phyloP scores from a whole-genome alignment of 1,140 invertebrate species.

The Zaprionus ornatus region DNA sequence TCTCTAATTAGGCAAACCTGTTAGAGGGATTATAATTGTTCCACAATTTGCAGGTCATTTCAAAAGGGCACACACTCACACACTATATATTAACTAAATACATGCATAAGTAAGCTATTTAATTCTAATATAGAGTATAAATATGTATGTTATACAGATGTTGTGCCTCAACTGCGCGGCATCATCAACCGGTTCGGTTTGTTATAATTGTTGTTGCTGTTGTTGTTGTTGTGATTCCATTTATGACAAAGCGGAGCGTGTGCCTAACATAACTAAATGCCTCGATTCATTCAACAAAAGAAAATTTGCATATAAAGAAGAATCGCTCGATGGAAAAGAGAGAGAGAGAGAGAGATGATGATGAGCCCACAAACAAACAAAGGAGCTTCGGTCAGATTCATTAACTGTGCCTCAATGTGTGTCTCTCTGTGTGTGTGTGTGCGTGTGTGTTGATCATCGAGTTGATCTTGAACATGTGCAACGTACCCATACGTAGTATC shows the following conservation, averaged over 20 bases:
- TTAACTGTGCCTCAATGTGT: not conserved
- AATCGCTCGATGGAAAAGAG: constrained; percentile 9
- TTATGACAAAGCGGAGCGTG: constrained; percentile 48
- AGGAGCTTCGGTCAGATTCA: constrained; percentile 2
- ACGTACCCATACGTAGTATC: not conserved
- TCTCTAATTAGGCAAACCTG: constrained; percentile 7
- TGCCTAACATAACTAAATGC: constrained; percentile 49
- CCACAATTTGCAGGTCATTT: constrained; percentile 1
- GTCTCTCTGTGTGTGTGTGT: not conserved
- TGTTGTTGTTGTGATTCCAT: constrained; percentile 8
- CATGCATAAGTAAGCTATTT: constrained; percentile 2
- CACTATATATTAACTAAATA: constrained; percentile 1
- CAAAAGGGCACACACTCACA: not conserved
- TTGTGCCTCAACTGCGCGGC: not conserved
- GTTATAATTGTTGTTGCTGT: constrained; percentile 13
- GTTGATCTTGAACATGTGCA: constrained; percentile 6
- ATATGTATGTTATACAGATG: not conserved
- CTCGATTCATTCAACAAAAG: constrained; percentile 35
- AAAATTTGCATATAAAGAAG: constrained; percentile 48
- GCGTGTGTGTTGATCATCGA: not conserved
- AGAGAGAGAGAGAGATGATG: constrained; percentile 3
- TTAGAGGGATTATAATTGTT: not conserved
- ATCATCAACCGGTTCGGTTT: constrained; percentile 52
- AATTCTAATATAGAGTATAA: constrained; percentile 6
- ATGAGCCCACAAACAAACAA: constrained; percentile 20